Percentiles rank a stretch among this genome's conserved stretches.
These are phyloP conservation scores for Agrypnia vestita DNA, from an alignment of 1,140 invertebrate genomes.

Conservation along the genomic window DNA sequence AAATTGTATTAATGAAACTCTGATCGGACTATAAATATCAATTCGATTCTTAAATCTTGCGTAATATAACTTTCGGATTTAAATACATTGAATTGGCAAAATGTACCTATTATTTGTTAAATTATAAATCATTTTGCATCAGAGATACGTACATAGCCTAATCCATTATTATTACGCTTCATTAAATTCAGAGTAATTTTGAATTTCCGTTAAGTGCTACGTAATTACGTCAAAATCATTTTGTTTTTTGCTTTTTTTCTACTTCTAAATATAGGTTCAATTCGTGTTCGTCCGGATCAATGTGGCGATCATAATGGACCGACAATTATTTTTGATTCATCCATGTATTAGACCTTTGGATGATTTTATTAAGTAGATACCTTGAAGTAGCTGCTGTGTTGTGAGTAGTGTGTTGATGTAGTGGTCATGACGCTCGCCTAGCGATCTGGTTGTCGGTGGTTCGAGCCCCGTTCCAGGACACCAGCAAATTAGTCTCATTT, in stretches of 20 bases:
- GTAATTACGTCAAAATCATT: slow-evolving; percentile 20
- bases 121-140: neutral
- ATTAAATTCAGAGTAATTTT: slow-evolving; percentile 32
- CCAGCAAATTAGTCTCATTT: no score
- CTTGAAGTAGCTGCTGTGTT: slow-evolving; percentile 1
- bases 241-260: neutral
- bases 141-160: neutral
- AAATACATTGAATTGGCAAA: no score
- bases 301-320: slow-evolving; percentile 1
- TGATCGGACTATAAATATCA: no score
- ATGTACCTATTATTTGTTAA: no score
- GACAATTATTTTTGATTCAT: neutral
- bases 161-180: neutral
- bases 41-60: no score
- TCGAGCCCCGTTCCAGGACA: no score
- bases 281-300: slow-evolving; percentile 18
- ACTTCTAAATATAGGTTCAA: slow-evolving; percentile 30
- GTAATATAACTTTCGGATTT: no score
- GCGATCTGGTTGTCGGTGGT: no score
- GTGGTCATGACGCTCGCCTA: no score
- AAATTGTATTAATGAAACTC: no score
- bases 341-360: neutral
- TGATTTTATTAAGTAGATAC: neutral
- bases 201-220: slow-evolving; percentile 26
- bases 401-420: no score